Conservation (phyloP, 2,797 vertebrate species). For the Hydrophis major region DNA sequence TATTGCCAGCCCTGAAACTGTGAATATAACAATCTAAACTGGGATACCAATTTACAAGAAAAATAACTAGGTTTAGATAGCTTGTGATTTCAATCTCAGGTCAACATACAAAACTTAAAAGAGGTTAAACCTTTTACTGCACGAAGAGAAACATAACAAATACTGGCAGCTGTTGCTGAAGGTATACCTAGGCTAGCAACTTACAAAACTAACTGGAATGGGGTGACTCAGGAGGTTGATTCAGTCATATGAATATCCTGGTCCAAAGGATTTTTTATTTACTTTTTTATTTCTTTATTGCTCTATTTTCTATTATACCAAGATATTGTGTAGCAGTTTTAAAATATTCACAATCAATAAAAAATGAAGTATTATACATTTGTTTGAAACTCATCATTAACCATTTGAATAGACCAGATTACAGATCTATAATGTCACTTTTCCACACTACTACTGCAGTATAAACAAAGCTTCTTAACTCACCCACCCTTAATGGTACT, state of each 20-base stretch:
- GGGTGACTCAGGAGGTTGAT: not conserved
- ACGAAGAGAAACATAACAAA: not conserved
- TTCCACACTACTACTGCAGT: not conserved
- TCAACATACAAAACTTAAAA: not conserved
- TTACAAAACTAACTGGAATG: not conserved
- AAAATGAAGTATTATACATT: not conserved
- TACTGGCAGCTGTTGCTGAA: not conserved
- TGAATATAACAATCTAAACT: not conserved
- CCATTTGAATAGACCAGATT: not conserved
- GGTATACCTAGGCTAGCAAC: not conserved
- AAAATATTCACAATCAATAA: not conserved
- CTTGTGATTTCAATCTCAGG: not conserved
- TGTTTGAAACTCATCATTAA: not conserved
- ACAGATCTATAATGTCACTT: not conserved
- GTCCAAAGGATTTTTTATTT: not conserved
- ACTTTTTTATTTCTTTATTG: not conserved
- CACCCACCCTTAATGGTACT: not conserved
- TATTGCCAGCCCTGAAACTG: not conserved
- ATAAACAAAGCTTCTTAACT: not conserved
- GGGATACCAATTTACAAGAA: not conserved
- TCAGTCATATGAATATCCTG: not conserved
- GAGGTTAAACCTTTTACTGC: not conserved
- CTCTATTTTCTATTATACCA: not conserved
- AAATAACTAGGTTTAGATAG: not conserved
- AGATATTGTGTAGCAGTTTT: not conserved